phyloP scores from a whole-genome alignment of 2,888 invertebrate genomes.

The Standfussiana lucernea region DNA sequence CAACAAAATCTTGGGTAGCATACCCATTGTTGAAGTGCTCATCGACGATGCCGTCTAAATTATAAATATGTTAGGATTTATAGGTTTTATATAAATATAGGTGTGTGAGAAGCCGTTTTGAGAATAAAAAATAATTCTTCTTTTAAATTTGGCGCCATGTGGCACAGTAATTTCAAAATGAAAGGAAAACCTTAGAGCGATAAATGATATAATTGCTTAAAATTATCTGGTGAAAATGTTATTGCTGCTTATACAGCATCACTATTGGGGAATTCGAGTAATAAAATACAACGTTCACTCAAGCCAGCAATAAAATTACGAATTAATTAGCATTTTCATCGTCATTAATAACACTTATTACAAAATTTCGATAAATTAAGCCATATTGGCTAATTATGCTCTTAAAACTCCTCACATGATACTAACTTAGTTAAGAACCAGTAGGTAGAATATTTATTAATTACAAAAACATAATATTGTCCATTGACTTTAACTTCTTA shows the following conservation, averaged over 20 bases:
- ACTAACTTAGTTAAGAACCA: constrained; percentile 29
- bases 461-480: constrained; percentile 29
- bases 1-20: constrained; percentile 90
- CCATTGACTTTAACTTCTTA: constrained; percentile 9
- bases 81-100: constrained; percentile 5
- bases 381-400: constrained; percentile 7
- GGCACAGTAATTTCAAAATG: neutral
- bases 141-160: neutral
- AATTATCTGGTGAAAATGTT: neutral
- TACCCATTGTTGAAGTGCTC: constrained; percentile 91
- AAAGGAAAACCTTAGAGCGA: neutral
- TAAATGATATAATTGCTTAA: neutral
- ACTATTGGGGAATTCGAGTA: neutral
- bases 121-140: neutral
- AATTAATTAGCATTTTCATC: neutral
- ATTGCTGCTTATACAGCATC: neutral
- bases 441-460: constrained; percentile 56
- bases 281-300: neutral
- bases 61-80: constrained; percentile 11
- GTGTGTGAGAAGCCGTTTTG: constrained; percentile 13
- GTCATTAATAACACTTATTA: neutral
- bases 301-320: neutral
- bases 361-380: neutral
- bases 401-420: constrained; percentile 21
- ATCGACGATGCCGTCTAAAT: constrained; percentile 74